These are phyloP conservation scores for Xyrichtys novacula DNA, from an alignment of 2,797 vertebrate genomes.

Conservation along the genomic window DNA sequence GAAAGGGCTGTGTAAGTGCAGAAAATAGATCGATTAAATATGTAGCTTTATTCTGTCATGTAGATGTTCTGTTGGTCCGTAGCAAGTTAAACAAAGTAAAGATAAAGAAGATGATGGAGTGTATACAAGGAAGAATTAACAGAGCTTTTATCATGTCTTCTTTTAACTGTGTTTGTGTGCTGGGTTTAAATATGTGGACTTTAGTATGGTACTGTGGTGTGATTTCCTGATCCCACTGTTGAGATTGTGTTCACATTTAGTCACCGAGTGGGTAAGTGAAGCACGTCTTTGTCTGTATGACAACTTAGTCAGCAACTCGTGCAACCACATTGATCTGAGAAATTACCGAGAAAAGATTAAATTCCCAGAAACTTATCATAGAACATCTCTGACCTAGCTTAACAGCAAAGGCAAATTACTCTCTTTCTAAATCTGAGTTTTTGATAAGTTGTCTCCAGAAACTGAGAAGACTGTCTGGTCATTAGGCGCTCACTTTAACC, in stretches of 20 bases:
- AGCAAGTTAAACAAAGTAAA: too few species aligned
- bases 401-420: slow-evolving; percentile 8
- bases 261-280: background rate
- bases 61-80: background rate
- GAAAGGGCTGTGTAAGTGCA: too few species aligned
- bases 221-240: background rate
- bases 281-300: background rate
- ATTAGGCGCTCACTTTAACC: too few species aligned
- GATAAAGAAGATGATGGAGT: too few species aligned
- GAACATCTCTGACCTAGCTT: background rate
- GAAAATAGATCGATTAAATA: background rate
- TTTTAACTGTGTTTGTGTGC: too few species aligned
- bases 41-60: background rate
- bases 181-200: background rate
- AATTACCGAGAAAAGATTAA: slow-evolving; percentile 33
- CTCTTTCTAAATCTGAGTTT: background rate
- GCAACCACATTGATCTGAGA: slow-evolving; percentile 1
- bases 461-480: too few species aligned
- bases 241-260: background rate
- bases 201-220: too few species aligned
- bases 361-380: slow-evolving; percentile 24
- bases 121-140: too few species aligned
- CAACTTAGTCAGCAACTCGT: background rate
- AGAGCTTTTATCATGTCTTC: too few species aligned
- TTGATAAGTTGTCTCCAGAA: background rate